phyloP scores from a whole-genome alignment of 2,113 vertebrate genomes.

The Litocranius walleri region DNA sequence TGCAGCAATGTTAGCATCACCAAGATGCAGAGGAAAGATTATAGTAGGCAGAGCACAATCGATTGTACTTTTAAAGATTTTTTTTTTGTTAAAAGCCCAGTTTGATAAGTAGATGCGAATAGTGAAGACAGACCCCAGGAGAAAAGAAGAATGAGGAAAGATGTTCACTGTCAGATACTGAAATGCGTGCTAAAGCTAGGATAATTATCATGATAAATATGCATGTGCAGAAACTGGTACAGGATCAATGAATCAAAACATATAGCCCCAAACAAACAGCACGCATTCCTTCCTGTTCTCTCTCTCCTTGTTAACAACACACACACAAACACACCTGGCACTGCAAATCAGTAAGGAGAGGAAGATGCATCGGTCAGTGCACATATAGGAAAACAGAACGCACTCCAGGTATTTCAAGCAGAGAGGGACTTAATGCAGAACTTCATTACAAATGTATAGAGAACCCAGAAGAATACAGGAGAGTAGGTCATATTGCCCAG shows the following conservation, averaged over 20 bases:
- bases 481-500: neutral
- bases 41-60: neutral
- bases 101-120: neutral
- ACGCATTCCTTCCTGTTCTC: neutral
- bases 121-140: neutral
- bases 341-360: neutral
- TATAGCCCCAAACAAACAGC: neutral
- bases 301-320: neutral
- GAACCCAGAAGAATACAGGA: neutral
- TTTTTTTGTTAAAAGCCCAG: neutral
- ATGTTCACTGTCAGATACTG: neutral
- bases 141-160: neutral
- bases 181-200: neutral
- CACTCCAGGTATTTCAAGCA: neutral
- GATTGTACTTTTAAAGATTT: neutral
- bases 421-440: neutral
- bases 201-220: neutral
- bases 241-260: neutral
- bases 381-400: neutral
- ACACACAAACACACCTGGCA: neutral
- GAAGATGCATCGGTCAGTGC: neutral
- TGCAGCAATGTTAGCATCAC: neutral
- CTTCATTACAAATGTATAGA: neutral
- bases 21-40: neutral
- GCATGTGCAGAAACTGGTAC: neutral